Evolutionary conservation across 2,113 vertebrate species (phyloP).

Genomic region (Ammodytes marinus): DNA sequence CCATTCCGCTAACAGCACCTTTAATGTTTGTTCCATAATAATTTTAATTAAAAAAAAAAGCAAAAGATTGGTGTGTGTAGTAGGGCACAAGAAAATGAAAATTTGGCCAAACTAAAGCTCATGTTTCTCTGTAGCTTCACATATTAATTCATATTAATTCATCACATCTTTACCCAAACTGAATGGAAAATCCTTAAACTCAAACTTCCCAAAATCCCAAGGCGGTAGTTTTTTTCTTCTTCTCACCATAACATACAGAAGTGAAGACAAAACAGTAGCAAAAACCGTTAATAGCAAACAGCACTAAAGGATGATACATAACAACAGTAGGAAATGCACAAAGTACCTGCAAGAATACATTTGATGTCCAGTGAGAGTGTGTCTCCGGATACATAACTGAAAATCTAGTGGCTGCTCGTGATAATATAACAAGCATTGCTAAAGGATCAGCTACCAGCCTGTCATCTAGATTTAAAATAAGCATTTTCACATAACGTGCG

Average conservation of each 20-base stretch:
- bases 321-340: no score
- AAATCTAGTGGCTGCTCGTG: neutral
- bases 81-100: fast-evolving
- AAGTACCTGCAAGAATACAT: neutral
- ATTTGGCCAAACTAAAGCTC: neutral
- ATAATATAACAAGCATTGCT: constrained; percentile 7
- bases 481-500: constrained; percentile 18
- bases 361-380: neutral
- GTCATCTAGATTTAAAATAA: constrained; percentile 30
- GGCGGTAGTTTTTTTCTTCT: no score
- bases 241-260: neutral
- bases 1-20: no score
- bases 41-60: no score
- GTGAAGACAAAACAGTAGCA: neutral
- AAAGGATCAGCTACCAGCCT: neutral
- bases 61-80: neutral
- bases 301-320: neutral
- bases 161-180: neutral
- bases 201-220: neutral
- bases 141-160: neutral
- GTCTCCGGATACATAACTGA: constrained; percentile 1
- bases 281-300: neutral
- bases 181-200: neutral
- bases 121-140: neutral
- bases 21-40: no score